Conservation (phyloP, 2,797 vertebrate species). For the Aulostomus chinensis region DNA sequence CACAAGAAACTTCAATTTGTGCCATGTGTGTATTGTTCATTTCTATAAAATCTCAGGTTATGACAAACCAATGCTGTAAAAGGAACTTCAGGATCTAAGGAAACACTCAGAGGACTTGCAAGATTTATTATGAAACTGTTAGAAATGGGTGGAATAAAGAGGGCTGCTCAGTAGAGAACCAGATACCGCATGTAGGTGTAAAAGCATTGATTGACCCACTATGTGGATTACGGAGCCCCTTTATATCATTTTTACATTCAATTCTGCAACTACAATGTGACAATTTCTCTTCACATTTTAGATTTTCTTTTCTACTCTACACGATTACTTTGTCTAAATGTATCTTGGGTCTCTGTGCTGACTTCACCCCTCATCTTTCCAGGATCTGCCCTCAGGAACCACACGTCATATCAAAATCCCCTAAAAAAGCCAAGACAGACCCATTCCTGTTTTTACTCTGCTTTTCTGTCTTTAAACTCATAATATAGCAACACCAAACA, state of each 20-base stretch:
- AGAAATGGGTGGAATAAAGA: conserved; percentile 13
- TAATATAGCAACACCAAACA: conserved; percentile 21
- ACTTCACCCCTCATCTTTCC: neutral
- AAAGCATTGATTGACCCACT: neutral
- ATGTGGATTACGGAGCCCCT: neutral
- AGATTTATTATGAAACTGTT: conserved; percentile 48
- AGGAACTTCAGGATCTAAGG: conserved; percentile 17
- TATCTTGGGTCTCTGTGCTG: neutral
- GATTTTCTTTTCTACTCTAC: too few relatives aligned
- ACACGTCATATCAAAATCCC: conserved; percentile 19
- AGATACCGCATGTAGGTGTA: conserved; percentile 11
- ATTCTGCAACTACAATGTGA: too few relatives aligned
- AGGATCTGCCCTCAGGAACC: neutral
- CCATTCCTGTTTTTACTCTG: conserved; percentile 21
- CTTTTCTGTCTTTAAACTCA: conserved; percentile 58
- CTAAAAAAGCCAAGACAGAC: too few relatives aligned
- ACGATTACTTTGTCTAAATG: too few relatives aligned
- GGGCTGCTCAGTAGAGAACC: conserved; percentile 5
- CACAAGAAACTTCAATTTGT: conserved; percentile 61
- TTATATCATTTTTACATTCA: too few relatives aligned
- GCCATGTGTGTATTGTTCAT: conserved; percentile 40
- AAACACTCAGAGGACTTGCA: conserved; percentile 49
- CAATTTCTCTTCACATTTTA: too few relatives aligned
- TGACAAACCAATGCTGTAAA: conserved; percentile 30
- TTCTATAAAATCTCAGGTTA: conserved; percentile 33